Base-by-base conservation (phyloP, 2,113 vertebrate genomes). In the Willisornis vidua region DNA sequence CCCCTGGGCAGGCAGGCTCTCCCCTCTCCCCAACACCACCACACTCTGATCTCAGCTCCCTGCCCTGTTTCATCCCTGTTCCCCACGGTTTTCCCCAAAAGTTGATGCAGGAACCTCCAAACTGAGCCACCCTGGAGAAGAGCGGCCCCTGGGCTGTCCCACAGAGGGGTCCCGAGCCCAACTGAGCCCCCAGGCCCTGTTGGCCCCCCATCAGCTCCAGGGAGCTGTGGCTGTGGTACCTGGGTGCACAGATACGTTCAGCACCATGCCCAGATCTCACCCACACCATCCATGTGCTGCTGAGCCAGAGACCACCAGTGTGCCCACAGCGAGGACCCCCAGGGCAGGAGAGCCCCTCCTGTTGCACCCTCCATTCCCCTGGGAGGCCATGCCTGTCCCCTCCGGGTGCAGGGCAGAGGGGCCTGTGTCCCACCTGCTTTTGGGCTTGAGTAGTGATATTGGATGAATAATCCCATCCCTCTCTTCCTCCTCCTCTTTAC, bases 121-220 rank as follows among this genome's bases (percentile, higher is more conserved):
- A 9, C 29, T 15, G 58, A 77, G 52, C 59, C 3, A 0, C 12
- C 26, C 65, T 1, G 0, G 19, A 22, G 35, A 20, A 23, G 31
- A 51, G 15, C 3, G 0, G 15, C 25, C 20, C 57, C 57, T 0
- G 0, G 18, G 59, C 31, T 49, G 58, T 28, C 65, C 59, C 52
- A 12, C 0, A 0, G 66, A 17, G 26, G 37, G 76, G 55, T n/a
- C 19, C 28, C 0, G 6, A 77, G 35, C 58, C 65, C 1, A 0
- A 28, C 54, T 26, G 59, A 82, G 54, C 37, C 12, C 71, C 59
- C 46, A 0, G 2, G 29, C 19, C 61, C 29, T 31, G 12, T 23
- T 1, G 4, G 17, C 17, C 54, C 52, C 61, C 28, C 10, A 0
- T 16, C 49, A 51, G 49, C 77, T 71, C 63, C 1, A 0, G 19